A percentile compares a stretch with the other conserved stretches of the same genome.
Evolutionary conservation across 1,140 invertebrate species (phyloP).

Genomic region (Drosophila obscura): DNA sequence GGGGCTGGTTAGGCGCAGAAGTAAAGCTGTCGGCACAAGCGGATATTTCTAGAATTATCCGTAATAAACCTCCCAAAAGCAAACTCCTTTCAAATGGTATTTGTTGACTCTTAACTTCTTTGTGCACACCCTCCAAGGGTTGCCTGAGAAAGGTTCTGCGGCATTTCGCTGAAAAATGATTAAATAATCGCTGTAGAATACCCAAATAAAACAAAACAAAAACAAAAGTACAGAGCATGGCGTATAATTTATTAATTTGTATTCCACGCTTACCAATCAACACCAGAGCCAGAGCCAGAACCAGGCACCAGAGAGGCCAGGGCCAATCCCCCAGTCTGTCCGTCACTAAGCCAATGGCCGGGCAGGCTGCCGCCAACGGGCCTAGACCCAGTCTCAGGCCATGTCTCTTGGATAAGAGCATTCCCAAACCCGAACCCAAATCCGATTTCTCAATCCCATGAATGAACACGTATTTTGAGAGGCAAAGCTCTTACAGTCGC

Average conservation of each 20-base stretch:
- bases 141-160: too few species aligned
- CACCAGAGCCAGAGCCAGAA: not conserved
- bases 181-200: conserved; percentile 11
- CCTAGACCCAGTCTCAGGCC: conserved; percentile 18
- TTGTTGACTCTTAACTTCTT: too few species aligned
- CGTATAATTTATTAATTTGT: conserved; percentile 74
- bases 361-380: conserved; percentile 32
- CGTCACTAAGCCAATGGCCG: conserved; percentile 8
- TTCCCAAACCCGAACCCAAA: not conserved
- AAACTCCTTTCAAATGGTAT: too few species aligned
- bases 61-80: too few species aligned
- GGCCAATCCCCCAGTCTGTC: conserved; percentile 24
- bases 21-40: too few species aligned
- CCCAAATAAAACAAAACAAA: conserved; percentile 24
- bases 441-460: conserved; percentile 33
- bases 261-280: conserved; percentile 65
- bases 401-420: not conserved
- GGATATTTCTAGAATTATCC: too few species aligned
- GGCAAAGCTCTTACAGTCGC: conserved; percentile 30
- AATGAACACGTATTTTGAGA: conserved; percentile 46
- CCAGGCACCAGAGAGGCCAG: conserved; percentile 5
- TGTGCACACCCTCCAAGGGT: too few species aligned
- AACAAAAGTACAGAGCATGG: conserved; percentile 41
- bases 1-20: too few species aligned
- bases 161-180: conserved; percentile 29